Evolutionary conservation across 1,140 invertebrate genomes (phyloP).

Genomic region (Laupala kohalensis): DNA sequence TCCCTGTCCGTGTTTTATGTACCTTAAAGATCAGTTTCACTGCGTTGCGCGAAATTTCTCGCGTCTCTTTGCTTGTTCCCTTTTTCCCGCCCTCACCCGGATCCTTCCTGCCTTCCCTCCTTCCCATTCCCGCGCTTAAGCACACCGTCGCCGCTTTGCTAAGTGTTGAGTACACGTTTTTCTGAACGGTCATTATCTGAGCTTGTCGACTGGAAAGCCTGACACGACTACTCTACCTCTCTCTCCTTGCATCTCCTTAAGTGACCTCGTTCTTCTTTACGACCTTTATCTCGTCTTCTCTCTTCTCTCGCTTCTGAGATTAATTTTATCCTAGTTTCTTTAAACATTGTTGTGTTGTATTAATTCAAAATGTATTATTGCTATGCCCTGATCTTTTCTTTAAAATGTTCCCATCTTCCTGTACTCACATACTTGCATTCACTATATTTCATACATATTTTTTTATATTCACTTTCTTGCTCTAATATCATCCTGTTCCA

Average conservation of each 20-base stretch:
- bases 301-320: too few relatives aligned
- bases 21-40: neutral
- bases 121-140: neutral
- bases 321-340: too few relatives aligned
- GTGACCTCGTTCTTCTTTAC: neutral
- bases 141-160: neutral
- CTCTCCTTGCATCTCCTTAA: too few relatives aligned
- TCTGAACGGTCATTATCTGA: neutral
- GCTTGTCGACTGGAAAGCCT: neutral
- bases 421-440: too few relatives aligned
- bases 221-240: neutral
- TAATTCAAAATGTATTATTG: too few relatives aligned
- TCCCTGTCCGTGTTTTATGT: neutral
- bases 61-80: neutral
- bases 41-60: neutral
- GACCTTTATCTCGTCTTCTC: neutral
- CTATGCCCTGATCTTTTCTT: too few relatives aligned
- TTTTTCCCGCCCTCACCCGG: neutral
- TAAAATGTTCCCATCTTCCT: too few relatives aligned
- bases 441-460: too few relatives aligned
- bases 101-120: neutral
- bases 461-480: too few relatives aligned
- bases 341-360: too few relatives aligned
- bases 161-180: neutral
- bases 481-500: too few relatives aligned